These are phyloP conservation scores for Batillaria attramentaria DNA, from an alignment of 1,140 invertebrate species.

Conservation along the genomic window DNA sequence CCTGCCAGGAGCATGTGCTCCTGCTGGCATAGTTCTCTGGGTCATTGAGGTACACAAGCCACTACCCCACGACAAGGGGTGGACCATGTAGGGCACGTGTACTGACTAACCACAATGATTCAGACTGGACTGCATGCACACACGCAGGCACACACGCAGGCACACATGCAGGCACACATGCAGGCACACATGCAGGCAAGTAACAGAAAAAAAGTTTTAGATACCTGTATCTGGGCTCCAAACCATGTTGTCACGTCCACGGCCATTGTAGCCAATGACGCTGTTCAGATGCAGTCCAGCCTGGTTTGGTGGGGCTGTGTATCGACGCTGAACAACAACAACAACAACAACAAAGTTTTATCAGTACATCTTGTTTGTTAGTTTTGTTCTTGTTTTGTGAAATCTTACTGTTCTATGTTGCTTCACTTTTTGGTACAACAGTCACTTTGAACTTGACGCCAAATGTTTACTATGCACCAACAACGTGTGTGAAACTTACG, in stretches of 20 bases:
- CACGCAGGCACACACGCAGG: too few species aligned
- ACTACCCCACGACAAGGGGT: too few species aligned
- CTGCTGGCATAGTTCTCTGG: too few species aligned
- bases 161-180: neutral
- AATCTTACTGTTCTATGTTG: too few species aligned
- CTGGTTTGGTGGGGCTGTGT: conserved; percentile 69
- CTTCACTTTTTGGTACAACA: too few species aligned
- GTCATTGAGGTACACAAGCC: too few species aligned
- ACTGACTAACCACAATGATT: too few species aligned
- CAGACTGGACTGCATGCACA: neutral
- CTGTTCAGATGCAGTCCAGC: conserved; percentile 66
- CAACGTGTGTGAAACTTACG: neutral
- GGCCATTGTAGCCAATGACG: conserved; percentile 71
- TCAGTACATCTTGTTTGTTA: too few species aligned
- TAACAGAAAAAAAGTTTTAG: conserved; percentile 8
- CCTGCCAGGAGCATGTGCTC: too few species aligned
- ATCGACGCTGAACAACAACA: conserved; percentile 60
- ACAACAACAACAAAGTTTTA: neutral
- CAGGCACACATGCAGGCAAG: neutral
- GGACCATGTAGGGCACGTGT: too few species aligned
- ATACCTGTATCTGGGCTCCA: conserved; percentile 69
- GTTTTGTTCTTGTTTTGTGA: too few species aligned
- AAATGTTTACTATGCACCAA: neutral
- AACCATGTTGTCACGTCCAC: conserved; percentile 67
- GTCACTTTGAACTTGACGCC: neutral